Base-by-base conservation (phyloP, 2,113 vertebrate species). In the Mastomys coucha region DNA sequence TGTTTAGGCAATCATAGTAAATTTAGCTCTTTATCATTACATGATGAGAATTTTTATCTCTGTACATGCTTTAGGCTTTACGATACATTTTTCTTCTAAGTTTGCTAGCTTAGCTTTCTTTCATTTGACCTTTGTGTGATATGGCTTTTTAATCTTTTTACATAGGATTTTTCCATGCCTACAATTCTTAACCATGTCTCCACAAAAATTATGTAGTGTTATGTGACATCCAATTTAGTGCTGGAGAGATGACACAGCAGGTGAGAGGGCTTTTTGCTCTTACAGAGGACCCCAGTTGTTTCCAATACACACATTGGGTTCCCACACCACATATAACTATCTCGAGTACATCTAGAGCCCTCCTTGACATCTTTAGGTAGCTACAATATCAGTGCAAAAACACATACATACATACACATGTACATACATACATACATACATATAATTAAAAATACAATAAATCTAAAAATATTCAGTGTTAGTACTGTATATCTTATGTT, bases 51-150 rank as follows among this genome's bases (percentile, higher is more conserved):
- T 73, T 88, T 93, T 49, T 69, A 82, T 45, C 5, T 26, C 28
- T 78, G n/a, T 31, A 91, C 58, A 53, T 81, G 11, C 26, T 90
- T 91, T n/a, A 78, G 19, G 78, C 85, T 24, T 90, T 96, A 69
- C 76, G 7, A 72, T 89, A 33, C 84, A 60, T 86, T 81, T 90
- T 96, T 76, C 22, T 58, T 0, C 17, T 73, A 5, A 91, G 22
- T 45, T 28, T 89, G 0, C 70, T 80, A 51, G 22, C 0, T 95
- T 19, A 84, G 2, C 16, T 78, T 70, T 91, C 36, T 73, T 94
- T 86, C 39, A 78, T 31, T 82, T 93, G 87, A 26, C 33, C 33
- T 87, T 86, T 95, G 2, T 86, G 87, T 93, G 28, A 0, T 63
- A 70, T 53, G 45, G 33, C 1, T 95, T 94, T 76, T 33, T 5